Evolutionary conservation across 2,797 vertebrate genomes (phyloP).

Genomic region (Sphenodon punctatus): DNA sequence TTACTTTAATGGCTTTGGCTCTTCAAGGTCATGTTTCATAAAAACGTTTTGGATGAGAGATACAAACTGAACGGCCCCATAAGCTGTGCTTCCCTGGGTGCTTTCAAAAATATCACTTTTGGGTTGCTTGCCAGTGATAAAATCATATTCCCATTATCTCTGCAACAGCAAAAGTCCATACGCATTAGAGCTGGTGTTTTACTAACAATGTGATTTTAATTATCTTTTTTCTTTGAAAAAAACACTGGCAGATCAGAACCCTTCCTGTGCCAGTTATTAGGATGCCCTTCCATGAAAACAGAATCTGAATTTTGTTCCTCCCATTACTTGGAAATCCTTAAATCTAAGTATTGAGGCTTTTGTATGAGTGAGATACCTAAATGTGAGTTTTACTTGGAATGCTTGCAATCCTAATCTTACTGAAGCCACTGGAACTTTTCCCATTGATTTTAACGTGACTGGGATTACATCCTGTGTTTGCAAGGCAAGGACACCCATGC

Average conservation of each 20-base stretch:
- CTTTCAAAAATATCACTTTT: not conserved
- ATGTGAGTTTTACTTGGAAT: no score
- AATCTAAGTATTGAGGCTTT: no score
- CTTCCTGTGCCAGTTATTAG: not conserved
- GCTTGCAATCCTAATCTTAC: no score
- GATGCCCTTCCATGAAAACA: no score
- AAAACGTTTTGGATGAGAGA: not conserved
- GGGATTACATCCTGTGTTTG: no score
- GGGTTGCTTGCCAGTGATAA: not conserved
- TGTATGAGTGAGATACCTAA: no score
- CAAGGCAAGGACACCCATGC: no score
- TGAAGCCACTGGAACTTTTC: no score
- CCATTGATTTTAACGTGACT: no score
- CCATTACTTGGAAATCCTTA: no score
- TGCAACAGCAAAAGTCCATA: not conserved
- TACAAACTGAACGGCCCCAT: not conserved
- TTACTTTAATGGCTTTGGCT: not conserved
- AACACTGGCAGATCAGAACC: not conserved
- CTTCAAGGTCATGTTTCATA: not conserved
- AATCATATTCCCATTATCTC: not conserved
- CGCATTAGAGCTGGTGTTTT: not conserved
- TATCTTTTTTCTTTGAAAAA: not conserved
- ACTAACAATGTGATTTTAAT: not conserved
- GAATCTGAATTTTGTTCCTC: no score
- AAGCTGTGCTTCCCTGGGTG: not conserved